Evolutionary conservation across 2,113 vertebrate genomes (phyloP), one percentile per base, ranked within the genome.

Genomic region (Muscicapa adusta): DNA sequence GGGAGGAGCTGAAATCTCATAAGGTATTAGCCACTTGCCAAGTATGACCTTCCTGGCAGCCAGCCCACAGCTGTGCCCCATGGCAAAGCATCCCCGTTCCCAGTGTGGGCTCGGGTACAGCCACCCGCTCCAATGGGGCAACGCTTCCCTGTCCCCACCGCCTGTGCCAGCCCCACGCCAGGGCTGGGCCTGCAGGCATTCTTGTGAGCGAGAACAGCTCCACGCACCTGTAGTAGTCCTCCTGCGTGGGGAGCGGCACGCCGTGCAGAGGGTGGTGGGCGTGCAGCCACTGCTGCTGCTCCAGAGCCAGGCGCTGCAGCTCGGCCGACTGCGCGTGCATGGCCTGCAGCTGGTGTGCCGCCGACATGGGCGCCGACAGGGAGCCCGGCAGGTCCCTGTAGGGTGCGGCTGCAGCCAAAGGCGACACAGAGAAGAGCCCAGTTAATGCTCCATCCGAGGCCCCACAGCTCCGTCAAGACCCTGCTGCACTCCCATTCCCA

Each of bases 271-370:
- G 98, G 98, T 99, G 99, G 88, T 99, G 99, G 87, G 99, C 98
- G 4, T 99, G 99, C 67, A 99, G 98, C 98, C 99, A 99, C 92
- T 99, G 99, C 98, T 99, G 99, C 96, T 99, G 99, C 83, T 99
- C 99, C 97, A 99, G 98, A 14, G 99, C 99, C 98, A 99, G 98
- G 98, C 99, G 99, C 98, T 99, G 99, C 97, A 99, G 98, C 98
- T 99, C 99, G 2, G 99, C 99, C 1, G 98, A 99, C 98, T 99
- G 99, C 8, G 99, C 99, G 42, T 99, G 99, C 99, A 99, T 99
- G 97, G 99, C 99, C 98, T 99, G 99, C 80, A 99, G 98, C 98
- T 99, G 99, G 90, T 99, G 99, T 10, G 99, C 99, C 56, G 99
- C 99, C 2, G 99, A 99, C 98, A 99, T 99, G 45, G 99, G 99